Conservation (phyloP, 2,113 vertebrate genomes). For the Ictidomys tridecemlineatus region DNA sequence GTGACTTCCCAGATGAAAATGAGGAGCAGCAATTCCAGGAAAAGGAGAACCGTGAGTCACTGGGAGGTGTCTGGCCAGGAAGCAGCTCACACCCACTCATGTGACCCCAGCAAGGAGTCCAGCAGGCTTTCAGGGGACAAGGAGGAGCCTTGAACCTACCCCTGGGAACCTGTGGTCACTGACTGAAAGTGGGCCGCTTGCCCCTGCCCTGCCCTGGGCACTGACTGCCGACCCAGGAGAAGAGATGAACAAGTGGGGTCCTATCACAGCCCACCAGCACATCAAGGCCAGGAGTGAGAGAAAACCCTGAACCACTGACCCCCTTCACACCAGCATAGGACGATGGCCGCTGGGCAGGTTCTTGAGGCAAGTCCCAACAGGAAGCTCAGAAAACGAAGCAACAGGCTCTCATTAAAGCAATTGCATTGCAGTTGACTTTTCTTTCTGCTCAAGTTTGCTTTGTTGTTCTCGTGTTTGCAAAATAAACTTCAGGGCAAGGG, state of each 20-base stretch:
- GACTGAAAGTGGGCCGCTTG: not conserved
- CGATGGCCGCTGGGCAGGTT: fast-evolving
- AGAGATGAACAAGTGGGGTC: not conserved
- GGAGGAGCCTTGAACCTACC: not conserved
- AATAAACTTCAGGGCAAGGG: not conserved
- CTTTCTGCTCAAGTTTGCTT: not conserved
- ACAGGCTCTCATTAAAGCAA: not conserved
- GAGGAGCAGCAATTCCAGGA: not conserved
- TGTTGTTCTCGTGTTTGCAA: not conserved
- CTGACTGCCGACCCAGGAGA: not conserved
- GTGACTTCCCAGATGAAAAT: not conserved
- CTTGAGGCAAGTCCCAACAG: too few relatives aligned
- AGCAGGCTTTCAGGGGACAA: not conserved
- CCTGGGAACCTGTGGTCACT: too few relatives aligned
- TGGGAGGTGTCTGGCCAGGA: not conserved
- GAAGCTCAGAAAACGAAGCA: not conserved
- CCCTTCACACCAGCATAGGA: fast-evolving
- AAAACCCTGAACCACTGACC: fast-evolving
- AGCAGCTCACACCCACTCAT: not conserved
- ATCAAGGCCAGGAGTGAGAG: not conserved
- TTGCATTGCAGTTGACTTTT: not conserved
- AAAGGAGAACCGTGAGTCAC: not conserved
- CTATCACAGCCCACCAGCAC: not conserved
- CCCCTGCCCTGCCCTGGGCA: fast-evolving
- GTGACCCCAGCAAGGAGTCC: not conserved